A percentile compares a stretch with the other conserved stretches of the same genome.
phyloP scores from a whole-genome alignment of 2,113 vertebrate genomes.

The Brachyhypopomus gauderio region DNA sequence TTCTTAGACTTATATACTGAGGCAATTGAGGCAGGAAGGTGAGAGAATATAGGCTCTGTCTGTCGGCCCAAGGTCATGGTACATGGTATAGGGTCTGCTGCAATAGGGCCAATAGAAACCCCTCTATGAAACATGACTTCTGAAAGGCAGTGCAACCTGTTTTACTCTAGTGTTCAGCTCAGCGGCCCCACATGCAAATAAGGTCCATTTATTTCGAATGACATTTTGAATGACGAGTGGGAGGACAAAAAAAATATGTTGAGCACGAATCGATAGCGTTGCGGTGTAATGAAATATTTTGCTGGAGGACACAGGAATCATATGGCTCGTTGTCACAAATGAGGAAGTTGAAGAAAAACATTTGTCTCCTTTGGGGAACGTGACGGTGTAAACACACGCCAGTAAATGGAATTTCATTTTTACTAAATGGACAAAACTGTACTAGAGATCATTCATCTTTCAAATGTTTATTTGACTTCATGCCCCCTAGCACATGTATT shows the following conservation, averaged over 20 bases:
- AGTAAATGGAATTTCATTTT: neutral
- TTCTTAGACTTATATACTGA: slow-evolving; percentile 39
- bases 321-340: slow-evolving; percentile 3
- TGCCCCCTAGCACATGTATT: neutral
- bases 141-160: slow-evolving; percentile 6
- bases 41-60: slow-evolving; percentile 37
- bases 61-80: slow-evolving; percentile 47
- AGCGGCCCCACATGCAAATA: neutral
- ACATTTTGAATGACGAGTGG: slow-evolving; percentile 1
- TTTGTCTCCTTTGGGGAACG: neutral
- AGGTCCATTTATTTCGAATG: neutral
- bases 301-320: slow-evolving; percentile 8
- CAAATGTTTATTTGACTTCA: neutral
- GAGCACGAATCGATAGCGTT: slow-evolving; percentile 1
- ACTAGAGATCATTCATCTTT: neutral
- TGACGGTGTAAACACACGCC: neutral
- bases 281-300: slow-evolving; percentile 1
- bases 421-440: slow-evolving; percentile 4
- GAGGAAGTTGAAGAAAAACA: slow-evolving; percentile 6
- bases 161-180: neutral
- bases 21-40: slow-evolving; percentile 47
- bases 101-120: slow-evolving; percentile 35
- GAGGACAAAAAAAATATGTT: neutral
- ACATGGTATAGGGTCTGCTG: slow-evolving; percentile 13
- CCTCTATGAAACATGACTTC: slow-evolving; percentile 11